Evolutionary conservation across 2,888 invertebrate species (phyloP), one percentile per base, ranked within the genome.

Genomic region (Morinoia aosen): DNA sequence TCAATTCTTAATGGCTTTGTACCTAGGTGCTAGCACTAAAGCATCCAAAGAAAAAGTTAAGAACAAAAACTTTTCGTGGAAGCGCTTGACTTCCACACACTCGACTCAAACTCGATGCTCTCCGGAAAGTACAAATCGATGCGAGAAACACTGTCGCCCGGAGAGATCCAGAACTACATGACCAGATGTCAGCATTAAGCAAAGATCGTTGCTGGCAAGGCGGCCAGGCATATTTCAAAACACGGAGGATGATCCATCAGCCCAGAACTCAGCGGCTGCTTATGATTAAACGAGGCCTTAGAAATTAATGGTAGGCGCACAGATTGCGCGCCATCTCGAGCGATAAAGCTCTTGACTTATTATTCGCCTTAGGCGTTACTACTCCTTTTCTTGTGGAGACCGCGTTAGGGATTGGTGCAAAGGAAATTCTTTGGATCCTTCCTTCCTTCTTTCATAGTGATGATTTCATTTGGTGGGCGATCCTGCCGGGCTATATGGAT

Each of bases 201-300:
- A 76, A 76, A 76, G 25, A 76, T 2, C 76, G 76, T 33, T 33
- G 76, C 2, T 76, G 76, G 8, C 76, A 33, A 76, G 76, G 76
- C 76, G 16, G 76, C 76, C 76, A 16, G 33, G 76, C 76, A 76
- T 76, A 76, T 76, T 76, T 76, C 76, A 76, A 76, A 76, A 76
- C 76, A 10, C 76, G 25, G 76, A 76, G 76, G 76, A 76, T 76
- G 76, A 76, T 76, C 76, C 76, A 76, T 76, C 33, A 33, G 76
- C 76, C 33, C 33, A 76, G 76, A 76, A 33, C 76, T 76, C 76
- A 76, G 76, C 76, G 25, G 33, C 76, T 76, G 76, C 76, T 76
- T 76, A 76, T 76, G 76, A 76, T 76, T 76, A 76, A 76, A 76
- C 76, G 76, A 76, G 76, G 76, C 76, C 76, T 76, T 19, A 76